These are phyloP conservation scores for Clistopyga incitator DNA, from an alignment of 2,888 invertebrate genomes.

Conservation along the genomic window DNA sequence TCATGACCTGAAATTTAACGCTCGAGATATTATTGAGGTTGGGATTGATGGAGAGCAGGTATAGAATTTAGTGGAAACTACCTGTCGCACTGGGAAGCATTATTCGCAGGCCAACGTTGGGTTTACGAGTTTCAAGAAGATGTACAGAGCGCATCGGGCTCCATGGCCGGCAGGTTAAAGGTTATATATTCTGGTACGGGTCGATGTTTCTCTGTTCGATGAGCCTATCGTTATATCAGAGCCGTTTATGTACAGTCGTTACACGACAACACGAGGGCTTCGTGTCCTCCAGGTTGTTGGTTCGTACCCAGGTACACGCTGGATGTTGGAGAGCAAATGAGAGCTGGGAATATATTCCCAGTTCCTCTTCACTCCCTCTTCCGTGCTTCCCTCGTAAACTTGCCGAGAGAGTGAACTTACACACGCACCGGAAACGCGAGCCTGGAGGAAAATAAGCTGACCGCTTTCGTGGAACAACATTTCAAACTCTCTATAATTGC, in stretches of 20 bases:
- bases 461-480: slow-evolving; percentile 58
- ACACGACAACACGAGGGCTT: slow-evolving; percentile 15
- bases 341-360: slow-evolving; percentile 28
- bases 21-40: neutral
- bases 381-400: slow-evolving; percentile 58
- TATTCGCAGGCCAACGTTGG: neutral
- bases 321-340: neutral
- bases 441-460: slow-evolving; percentile 60
- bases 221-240: slow-evolving; percentile 25
- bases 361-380: slow-evolving; percentile 13
- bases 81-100: neutral
- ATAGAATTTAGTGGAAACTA: neutral
- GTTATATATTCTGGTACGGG: neutral
- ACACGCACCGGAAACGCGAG: slow-evolving; percentile 59
- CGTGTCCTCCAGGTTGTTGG: slow-evolving; percentile 15
- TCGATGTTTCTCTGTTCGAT: neutral
- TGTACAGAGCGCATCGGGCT: neutral
- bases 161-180: neutral
- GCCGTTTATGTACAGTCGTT: slow-evolving; percentile 15
- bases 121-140: slow-evolving; percentile 18
- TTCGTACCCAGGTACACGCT: neutral
- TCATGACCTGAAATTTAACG: neutral
- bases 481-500: slow-evolving; percentile 42
- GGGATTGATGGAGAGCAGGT: neutral
- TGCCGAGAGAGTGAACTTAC: slow-evolving; percentile 69